A percentile compares a stretch with the other conserved stretches of the same genome.
These are phyloP conservation scores for Perodicticus potto DNA, from an alignment of 2,797 vertebrate genomes.

Conservation along the genomic window DNA sequence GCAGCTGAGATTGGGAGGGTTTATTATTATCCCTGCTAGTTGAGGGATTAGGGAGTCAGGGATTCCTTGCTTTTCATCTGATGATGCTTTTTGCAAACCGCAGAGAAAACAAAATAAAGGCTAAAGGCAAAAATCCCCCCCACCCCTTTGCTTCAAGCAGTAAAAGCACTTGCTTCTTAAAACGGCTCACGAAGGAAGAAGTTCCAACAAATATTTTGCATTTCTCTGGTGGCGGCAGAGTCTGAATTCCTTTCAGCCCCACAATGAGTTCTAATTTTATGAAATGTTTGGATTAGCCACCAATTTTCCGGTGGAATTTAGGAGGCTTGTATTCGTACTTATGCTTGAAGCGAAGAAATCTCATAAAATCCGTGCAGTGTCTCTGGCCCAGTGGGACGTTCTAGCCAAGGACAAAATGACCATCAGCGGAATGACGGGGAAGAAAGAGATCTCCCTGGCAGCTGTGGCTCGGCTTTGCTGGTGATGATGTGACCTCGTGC, in stretches of 20 bases:
- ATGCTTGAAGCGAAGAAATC: not conserved
- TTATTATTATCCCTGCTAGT: not conserved
- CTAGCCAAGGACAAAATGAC: slow-evolving; percentile 64
- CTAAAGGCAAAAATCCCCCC: slow-evolving; percentile 9
- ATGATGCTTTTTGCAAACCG: slow-evolving; percentile 64
- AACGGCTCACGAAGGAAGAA: slow-evolving; percentile 71
- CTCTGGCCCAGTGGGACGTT: slow-evolving; percentile 43
- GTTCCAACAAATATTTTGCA: slow-evolving; percentile 77
- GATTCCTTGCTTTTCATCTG: slow-evolving; percentile 48
- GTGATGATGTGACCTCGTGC: not conserved
- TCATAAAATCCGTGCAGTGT: not conserved
- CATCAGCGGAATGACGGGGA: not conserved
- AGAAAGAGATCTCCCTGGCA: not conserved
- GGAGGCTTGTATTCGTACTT: slow-evolving; percentile 68
- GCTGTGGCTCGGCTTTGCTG: not conserved
- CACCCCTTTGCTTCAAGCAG: not conserved
- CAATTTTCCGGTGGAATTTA: slow-evolving; percentile 81
- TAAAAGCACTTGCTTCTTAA: slow-evolving; percentile 74
- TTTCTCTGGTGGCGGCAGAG: slow-evolving; percentile 53
- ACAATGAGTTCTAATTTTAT: slow-evolving; percentile 70
- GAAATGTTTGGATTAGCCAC: slow-evolving; percentile 80
- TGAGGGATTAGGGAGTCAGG: not conserved
- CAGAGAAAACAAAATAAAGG: slow-evolving; percentile 70
- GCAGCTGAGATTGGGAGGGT: not conserved
- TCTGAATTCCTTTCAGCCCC: slow-evolving; percentile 71